Evolutionary conservation across 2,888 invertebrate genomes (phyloP).

Genomic region (Morpho achilles): DNA sequence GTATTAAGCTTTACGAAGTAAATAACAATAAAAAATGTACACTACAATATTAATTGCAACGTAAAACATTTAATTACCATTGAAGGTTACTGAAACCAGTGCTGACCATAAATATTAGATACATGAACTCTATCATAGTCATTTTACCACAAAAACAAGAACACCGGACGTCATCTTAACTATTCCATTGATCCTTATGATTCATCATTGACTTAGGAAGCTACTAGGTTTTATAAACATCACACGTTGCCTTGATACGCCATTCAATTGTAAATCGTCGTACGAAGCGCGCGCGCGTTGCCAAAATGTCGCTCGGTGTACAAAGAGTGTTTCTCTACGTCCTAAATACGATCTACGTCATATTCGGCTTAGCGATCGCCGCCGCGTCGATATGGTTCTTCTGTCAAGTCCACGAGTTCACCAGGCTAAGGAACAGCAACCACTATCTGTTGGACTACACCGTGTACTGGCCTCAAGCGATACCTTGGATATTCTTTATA

Average conservation of each 20-base stretch:
- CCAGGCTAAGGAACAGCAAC: conserved; percentile 53
- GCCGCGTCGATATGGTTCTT: conserved; percentile 60
- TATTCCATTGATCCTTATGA: conserved; percentile 28
- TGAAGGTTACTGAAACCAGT: too few species aligned
- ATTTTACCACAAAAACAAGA: conserved; percentile 3
- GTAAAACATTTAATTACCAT: too few species aligned
- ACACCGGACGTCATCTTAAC: conserved; percentile 11
- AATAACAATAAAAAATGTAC: too few species aligned
- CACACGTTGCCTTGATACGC: conserved; percentile 35
- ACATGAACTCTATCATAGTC: background rate
- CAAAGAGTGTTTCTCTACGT: conserved; percentile 39
- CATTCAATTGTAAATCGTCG: conserved; percentile 45
- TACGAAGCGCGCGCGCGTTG: conserved; percentile 25
- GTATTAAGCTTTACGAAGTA: too few species aligned
- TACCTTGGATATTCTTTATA: conserved; percentile 66
- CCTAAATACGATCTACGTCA: conserved; percentile 48
- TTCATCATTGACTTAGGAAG: conserved; percentile 30
- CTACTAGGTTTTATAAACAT: conserved; percentile 40
- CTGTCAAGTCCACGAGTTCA: conserved; percentile 51
- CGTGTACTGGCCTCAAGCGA: conserved; percentile 67
- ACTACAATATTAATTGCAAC: too few species aligned
- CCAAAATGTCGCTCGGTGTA: conserved; percentile 24
- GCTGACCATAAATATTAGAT: background rate
- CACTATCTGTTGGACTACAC: conserved; percentile 66
- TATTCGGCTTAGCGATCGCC: conserved; percentile 49